phyloP scores from a whole-genome alignment of 2,797 vertebrate genomes.

The Babyrousa celebensis region DNA sequence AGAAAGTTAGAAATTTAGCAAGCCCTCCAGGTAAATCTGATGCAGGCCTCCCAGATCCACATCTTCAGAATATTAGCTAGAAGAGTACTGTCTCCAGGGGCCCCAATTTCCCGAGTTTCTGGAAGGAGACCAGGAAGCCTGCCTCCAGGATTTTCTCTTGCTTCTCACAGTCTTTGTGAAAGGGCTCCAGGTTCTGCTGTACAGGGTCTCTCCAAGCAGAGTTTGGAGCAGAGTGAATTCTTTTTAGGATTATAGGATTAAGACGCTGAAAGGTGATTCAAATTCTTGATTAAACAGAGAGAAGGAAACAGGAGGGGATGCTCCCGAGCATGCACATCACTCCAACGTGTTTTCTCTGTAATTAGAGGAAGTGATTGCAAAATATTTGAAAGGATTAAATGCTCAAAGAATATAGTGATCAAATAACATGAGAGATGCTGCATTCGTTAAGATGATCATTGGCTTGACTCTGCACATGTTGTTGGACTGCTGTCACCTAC shows the following conservation, averaged over 20 bases:
- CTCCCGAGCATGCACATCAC: constrained; percentile 90
- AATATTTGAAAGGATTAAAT: constrained; percentile 95
- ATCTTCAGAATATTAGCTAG: constrained; percentile 58
- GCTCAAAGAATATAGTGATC: constrained; percentile 88
- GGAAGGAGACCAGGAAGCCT: constrained; percentile 35
- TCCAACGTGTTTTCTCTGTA: constrained; percentile 92
- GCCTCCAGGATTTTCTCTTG: constrained; percentile 67
- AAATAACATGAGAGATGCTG: constrained; percentile 88
- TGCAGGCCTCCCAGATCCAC: neutral
- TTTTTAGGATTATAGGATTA: constrained; percentile 95
- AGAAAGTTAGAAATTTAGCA: constrained; percentile 46
- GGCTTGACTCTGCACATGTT: constrained; percentile 78
- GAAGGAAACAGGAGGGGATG: constrained; percentile 90
- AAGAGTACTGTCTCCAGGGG: neutral
- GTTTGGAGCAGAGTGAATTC: constrained; percentile 93
- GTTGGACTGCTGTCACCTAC: constrained; percentile 83
- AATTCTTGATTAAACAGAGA: constrained; percentile 93
- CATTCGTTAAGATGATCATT: constrained; percentile 89
- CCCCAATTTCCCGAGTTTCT: constrained; percentile 42
- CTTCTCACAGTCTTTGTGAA: constrained; percentile 71
- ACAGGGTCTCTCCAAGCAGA: constrained; percentile 88
- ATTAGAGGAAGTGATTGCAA: constrained; percentile 95
- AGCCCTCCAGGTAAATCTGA: constrained; percentile 17
- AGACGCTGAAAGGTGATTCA: constrained; percentile 94
- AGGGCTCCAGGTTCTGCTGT: constrained; percentile 88